Conservation (phyloP, 2,797 vertebrate genomes). For the Protonibea diacanthus region DNA sequence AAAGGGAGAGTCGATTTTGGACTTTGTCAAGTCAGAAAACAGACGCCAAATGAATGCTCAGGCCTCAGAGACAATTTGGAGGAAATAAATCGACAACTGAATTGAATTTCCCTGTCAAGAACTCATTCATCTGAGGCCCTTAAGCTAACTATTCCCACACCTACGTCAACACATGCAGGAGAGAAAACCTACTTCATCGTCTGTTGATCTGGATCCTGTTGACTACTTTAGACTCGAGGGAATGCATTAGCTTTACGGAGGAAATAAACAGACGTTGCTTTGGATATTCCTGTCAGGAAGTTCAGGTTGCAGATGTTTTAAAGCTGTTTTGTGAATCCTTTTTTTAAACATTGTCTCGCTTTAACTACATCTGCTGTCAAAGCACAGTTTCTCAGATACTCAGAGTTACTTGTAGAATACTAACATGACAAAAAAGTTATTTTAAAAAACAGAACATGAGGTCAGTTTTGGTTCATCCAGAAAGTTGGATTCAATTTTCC, state of each 20-base stretch:
- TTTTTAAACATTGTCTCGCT: neutral
- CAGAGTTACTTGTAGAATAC: neutral
- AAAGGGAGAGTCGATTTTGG: neutral
- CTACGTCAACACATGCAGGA: no score
- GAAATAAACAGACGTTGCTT: no score
- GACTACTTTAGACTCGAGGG: no score
- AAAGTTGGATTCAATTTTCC: constrained; percentile 11
- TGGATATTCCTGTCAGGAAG: no score
- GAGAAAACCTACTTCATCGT: no score
- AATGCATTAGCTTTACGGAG: no score
- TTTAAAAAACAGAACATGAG: constrained; percentile 11
- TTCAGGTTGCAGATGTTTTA: neutral
- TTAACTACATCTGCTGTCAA: neutral
- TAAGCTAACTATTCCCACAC: no score
- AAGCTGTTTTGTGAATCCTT: neutral
- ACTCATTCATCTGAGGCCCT: no score
- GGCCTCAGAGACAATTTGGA: no score
- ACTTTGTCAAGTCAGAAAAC: neutral
- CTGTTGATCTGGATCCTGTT: no score
- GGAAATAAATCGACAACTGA: no score
- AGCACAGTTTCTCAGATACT: neutral
- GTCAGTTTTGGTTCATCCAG: constrained; percentile 40
- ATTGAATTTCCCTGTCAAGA: no score
- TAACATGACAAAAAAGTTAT: constrained; percentile 5
- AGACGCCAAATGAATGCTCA: neutral